A percentile compares a stretch with the other conserved stretches of the same genome.
These are phyloP conservation scores for Ladona fulva DNA, from an alignment of 1,140 invertebrate species.

Conservation along the genomic window DNA sequence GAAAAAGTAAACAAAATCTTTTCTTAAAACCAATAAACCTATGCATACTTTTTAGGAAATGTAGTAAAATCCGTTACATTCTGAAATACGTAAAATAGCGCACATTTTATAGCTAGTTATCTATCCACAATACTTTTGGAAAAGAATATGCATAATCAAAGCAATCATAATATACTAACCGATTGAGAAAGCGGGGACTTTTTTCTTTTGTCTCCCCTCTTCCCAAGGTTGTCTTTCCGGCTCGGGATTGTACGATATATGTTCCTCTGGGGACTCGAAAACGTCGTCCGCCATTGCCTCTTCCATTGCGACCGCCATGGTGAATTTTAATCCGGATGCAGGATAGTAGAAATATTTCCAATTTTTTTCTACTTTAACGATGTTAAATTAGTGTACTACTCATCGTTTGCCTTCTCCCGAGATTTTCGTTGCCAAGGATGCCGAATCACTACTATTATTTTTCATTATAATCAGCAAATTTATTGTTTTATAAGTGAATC, in stretches of 20 bases:
- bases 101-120: not conserved
- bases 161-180: not conserved
- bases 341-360: too few species aligned
- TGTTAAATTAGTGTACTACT: too few species aligned
- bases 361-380: too few species aligned
- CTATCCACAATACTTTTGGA: not conserved
- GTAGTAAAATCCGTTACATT: not conserved
- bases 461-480: too few species aligned
- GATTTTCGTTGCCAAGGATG: too few species aligned
- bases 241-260: not conserved
- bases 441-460: too few species aligned
- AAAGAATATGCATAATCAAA: not conserved
- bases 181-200: not conserved
- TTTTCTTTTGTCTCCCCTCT: not conserved
- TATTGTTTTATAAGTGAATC: too few species aligned
- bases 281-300: not conserved
- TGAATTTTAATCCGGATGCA: not conserved
- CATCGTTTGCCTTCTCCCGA: too few species aligned
- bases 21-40: not conserved
- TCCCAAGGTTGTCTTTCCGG: not conserved
- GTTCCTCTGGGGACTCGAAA: not conserved
- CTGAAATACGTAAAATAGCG: too few species aligned
- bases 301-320: not conserved
- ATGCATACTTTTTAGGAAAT: not conserved
- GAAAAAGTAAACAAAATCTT: not conserved